Percentiles rank a stretch among this genome's conserved stretches.
phyloP scores from a whole-genome alignment of 2,113 vertebrate species.

The Geococcyx californianus region DNA sequence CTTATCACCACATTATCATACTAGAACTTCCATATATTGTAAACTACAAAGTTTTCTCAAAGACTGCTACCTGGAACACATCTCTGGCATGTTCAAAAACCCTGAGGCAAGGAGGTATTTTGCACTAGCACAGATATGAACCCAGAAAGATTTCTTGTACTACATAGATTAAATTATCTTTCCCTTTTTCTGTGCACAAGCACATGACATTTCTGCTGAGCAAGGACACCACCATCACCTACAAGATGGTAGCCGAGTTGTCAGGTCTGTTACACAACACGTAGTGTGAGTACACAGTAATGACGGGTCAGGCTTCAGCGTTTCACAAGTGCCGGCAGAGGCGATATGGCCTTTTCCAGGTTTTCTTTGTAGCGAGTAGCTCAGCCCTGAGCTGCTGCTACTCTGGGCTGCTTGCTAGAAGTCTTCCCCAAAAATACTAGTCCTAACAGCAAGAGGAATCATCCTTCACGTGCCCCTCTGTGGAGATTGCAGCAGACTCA shows the following conservation, averaged over 20 bases:
- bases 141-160: not conserved
- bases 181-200: fast-evolving
- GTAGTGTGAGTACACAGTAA: no score
- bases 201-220: fast-evolving
- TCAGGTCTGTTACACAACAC: not conserved
- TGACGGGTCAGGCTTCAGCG: not conserved
- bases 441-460: not conserved
- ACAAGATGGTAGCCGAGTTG: fast-evolving
- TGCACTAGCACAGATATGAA: not conserved
- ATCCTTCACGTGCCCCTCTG: not conserved
- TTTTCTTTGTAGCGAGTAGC: not conserved
- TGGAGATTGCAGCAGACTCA: not conserved
- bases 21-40: not conserved
- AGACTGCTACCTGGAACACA: fast-evolving
- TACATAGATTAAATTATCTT: not conserved
- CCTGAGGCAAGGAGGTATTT: not conserved
- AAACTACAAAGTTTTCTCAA: not conserved
- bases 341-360: not conserved
- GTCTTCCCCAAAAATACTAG: not conserved
- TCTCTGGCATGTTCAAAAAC: not conserved
- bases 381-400: not conserved
- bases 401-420: not conserved
- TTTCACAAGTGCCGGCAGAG: not conserved
- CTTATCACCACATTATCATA: not conserved
- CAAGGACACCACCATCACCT: not conserved